Evolutionary conservation across 2,888 invertebrate species (phyloP).

Genomic region (Acholoe squamosa): DNA sequence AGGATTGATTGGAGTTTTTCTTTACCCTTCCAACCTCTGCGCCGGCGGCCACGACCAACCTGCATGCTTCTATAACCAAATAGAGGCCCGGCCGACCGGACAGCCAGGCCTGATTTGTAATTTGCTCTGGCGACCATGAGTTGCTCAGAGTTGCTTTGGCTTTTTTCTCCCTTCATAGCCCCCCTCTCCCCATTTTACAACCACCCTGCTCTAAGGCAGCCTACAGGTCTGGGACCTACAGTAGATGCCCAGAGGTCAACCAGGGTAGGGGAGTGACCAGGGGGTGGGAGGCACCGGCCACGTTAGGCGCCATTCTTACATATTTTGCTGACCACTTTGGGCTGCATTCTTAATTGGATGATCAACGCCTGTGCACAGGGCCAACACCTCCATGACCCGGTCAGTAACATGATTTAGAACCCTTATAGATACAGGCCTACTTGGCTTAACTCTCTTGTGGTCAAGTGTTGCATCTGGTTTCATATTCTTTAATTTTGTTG

Average conservation of each 20-base stretch:
- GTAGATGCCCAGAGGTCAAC: neutral
- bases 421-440: neutral
- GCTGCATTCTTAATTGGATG: constrained; percentile 58
- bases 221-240: neutral
- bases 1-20: constrained; percentile 41
- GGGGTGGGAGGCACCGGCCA: neutral
- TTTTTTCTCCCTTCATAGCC: neutral
- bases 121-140: constrained; percentile 43
- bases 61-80: constrained; percentile 58
- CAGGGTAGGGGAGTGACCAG: neutral
- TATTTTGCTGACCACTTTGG: constrained; percentile 53
- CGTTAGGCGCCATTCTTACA: constrained; percentile 1
- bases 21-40: neutral
- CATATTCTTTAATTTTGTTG: too few species aligned
- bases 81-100: neutral
- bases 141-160: neutral
- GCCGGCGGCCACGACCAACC: neutral
- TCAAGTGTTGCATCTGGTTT: too few species aligned
- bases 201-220: neutral
- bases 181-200: neutral
- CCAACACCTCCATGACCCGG: neutral
- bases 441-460: neutral
- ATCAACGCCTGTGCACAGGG: neutral
- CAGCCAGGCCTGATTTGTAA: constrained; percentile 47
- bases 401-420: neutral